Percentiles rank a stretch among this genome's conserved stretches.
Evolutionary conservation across 1,140 invertebrate species (phyloP).

Genomic region (Theocolax elegans): DNA sequence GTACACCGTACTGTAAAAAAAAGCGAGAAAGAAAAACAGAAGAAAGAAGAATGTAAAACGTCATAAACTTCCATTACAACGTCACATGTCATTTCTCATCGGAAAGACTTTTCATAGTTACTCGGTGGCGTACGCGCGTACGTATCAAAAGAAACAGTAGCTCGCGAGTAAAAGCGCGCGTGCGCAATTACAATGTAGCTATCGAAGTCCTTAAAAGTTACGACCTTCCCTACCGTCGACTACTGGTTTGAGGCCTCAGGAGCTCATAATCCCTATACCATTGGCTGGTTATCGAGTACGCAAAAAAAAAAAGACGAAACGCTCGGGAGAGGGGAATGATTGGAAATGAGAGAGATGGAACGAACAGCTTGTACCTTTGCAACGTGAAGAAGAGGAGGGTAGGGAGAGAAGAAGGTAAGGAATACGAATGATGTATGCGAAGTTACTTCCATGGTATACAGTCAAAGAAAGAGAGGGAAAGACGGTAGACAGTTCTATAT

Average conservation of each 20-base stretch:
- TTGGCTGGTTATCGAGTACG: too few relatives aligned
- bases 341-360: constrained; percentile 7
- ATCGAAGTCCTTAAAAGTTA: constrained; percentile 41
- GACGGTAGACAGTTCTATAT: not conserved
- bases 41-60: not conserved
- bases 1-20: too few relatives aligned
- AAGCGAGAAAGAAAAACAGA: too few relatives aligned
- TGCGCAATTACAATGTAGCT: constrained; percentile 37
- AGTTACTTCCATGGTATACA: too few relatives aligned
- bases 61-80: constrained; percentile 33
- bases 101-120: not conserved
- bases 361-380: too few relatives aligned
- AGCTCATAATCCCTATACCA: constrained; percentile 5
- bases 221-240: constrained; percentile 12
- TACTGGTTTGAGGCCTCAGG: constrained; percentile 19
- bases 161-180: not conserved
- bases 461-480: too few relatives aligned
- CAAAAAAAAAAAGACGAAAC: not conserved
- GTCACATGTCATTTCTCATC: constrained; percentile 36
- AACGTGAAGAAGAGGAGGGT: too few relatives aligned
- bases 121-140: not conserved
- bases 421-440: not conserved
- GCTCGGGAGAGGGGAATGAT: not conserved
- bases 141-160: constrained; percentile 26
- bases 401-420: not conserved